Evolutionary conservation across 2,888 invertebrate species (phyloP), one percentile per base, ranked within the genome.

Genomic region (Urechis unicinctus): DNA sequence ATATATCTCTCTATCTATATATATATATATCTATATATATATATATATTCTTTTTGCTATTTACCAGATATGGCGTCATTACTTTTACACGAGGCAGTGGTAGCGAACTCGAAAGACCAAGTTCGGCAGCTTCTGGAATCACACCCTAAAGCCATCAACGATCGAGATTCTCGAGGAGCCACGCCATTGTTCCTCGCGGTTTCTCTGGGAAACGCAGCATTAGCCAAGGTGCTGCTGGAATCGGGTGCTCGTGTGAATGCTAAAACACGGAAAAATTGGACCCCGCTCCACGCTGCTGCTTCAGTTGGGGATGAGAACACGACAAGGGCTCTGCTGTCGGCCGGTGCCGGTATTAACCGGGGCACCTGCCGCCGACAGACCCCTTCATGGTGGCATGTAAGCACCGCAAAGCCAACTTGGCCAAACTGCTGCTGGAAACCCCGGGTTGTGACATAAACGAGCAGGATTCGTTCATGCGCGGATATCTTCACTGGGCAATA

Each of bases 121-220:
- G n/a, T n/a, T n/a, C n/a, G n/a, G n/a, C n/a, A n/a, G n/a, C n/a
- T n/a, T n/a, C n/a, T n/a, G n/a, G n/a, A n/a, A n/a, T n/a, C n/a
- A n/a, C n/a, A n/a, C n/a, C n/a, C n/a, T n/a, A n/a, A n/a, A n/a
- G n/a, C n/a, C 28, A 36, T 9, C 45, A 45, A 55, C 50, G 50
- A 41, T 22, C 42, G 50, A 3, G 55, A 55, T 22, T 31, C n/a
- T 25, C 28, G 43, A 21, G 44, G 50, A 13, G 50, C 50, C 24
- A 45, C 55, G 5, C 29, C 55, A 5, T 50, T 55, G 24, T 51
- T 30, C 42, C 13, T 49, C 22, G 55, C 55, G 5, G 55, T 50
- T 6, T 25, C 29, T n/a, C 43, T 30, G 42, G 50, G 44, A 9
- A 30, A 43, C 24, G 17, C 5, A 21, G 3, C 21, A 21, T 24